Base-by-base conservation (phyloP, 2,113 vertebrate genomes). In the Hippocampus guttulatus region DNA sequence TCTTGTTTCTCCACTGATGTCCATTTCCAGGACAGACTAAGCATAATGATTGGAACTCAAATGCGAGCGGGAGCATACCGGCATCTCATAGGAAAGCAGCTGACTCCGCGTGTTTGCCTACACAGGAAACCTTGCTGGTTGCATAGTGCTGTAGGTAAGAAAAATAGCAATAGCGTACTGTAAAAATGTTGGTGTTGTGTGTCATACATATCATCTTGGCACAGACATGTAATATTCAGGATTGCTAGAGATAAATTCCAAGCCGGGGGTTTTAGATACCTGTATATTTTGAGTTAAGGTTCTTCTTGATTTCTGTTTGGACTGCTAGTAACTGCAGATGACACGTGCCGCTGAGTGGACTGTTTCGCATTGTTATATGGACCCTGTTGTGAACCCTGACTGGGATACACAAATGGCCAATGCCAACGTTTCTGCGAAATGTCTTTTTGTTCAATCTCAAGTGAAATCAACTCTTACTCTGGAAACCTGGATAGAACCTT, bases 61-160 rank as follows among this genome's bases (percentile, higher is more conserved):
- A 5, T 25, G 20, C 69, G 43, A 49, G n/a, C 76, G 67, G 62
- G 27, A 58, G 51, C 1, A 20, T 4, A 60, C 15, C 38, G 20
- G 41, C 63, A 68, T 33, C 57, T 77, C 10, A 15, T 25, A 16
- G 25, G 52, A 45, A 67, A 27, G 20, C 77, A 23, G 38, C 62
- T 69, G 60, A 55, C 23, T 20, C 9, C 14, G 2, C 41, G 20
- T 8, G 16, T 77, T 10, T 38, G 30, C 9, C 16, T 52, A 3
- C 27, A 23, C 40, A 47, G 69, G 57, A 81, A 45, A 33, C 16
- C 33, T 33, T 1, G 64, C 8, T 45, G 57, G 57, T 63, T 83
- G 14, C 75, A 63, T 6, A 51, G 0, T 45, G 21, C 63, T 62
- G 1, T 68, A 23, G 87, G 88, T 88, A 80, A 79, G 74, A 65